Conservation (phyloP, 2,888 invertebrate species). For the Apotomis turbidana region DNA sequence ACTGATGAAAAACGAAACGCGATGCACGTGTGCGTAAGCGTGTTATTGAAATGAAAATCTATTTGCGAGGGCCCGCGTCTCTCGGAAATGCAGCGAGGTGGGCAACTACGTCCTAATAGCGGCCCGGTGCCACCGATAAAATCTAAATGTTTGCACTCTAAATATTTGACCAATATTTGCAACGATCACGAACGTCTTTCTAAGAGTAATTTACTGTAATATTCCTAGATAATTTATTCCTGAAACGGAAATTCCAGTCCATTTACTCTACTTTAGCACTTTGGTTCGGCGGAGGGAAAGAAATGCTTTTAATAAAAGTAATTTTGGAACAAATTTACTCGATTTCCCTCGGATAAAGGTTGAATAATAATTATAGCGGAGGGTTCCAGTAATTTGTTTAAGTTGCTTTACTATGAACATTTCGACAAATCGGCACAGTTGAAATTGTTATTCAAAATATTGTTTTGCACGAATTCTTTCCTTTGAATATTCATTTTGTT, state of each 20-base stretch:
- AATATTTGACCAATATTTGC: constrained; percentile 45
- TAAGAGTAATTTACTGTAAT: constrained; percentile 68
- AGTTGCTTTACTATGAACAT: constrained; percentile 60
- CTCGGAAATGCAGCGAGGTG: not conserved
- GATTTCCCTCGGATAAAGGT: constrained; percentile 74
- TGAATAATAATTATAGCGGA: constrained; percentile 75
- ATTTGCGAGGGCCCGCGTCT: constrained; percentile 8
- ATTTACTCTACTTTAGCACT: constrained; percentile 79
- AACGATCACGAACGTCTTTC: constrained; percentile 51
- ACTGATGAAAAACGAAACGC: not conserved
- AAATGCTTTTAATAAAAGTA: constrained; percentile 81
- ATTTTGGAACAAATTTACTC: constrained; percentile 77
- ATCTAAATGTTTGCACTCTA: constrained; percentile 34
- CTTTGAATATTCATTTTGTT: constrained; percentile 60
- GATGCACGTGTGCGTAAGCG: not conserved
- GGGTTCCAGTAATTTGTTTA: constrained; percentile 66
- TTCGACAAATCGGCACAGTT: constrained; percentile 50
- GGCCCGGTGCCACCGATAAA: constrained; percentile 14
- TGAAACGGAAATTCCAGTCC: constrained; percentile 77
- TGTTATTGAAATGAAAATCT: constrained; percentile 13
- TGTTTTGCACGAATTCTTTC: constrained; percentile 52
- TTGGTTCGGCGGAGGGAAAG: constrained; percentile 72
- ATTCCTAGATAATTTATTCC: constrained; percentile 73
- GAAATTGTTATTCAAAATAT: constrained; percentile 55
- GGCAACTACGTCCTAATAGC: constrained; percentile 16